Evolutionary conservation across 2,888 invertebrate genomes (phyloP), one percentile per base, ranked within the genome.

Genomic region (Pomacea canaliculata): DNA sequence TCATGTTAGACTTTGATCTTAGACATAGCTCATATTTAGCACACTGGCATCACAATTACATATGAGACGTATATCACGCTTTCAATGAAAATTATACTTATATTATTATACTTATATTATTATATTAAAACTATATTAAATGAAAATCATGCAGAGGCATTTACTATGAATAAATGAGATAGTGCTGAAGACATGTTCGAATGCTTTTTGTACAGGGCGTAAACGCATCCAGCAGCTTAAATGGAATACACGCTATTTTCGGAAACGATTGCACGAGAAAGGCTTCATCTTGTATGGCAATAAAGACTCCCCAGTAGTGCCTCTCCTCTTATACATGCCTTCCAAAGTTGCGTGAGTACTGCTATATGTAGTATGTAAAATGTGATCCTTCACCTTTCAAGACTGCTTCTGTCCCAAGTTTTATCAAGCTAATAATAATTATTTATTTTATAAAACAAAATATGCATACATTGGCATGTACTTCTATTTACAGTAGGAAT

Each of bases 251-350:
- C 92, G 93, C 73, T 96, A 96, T 91, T 96, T 96, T 89, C 93
- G 96, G 76, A 92, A 93, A 81, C 93, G 94, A 83, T 92, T 99
- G 82, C 94, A 95, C 80, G 95, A 95, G 91, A 95, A 97, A 91
- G 97, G 98, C 81, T 96, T 97, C 84, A 96, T 98, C 83, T 94
- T 95, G 83, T 96, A 96, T 91, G 99, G 99, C 12, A 96, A 97
- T 92, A 94, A 94, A 88, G 96, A 97, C 91, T 98, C 98, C 68
- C 99, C 99, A 0, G 98, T 99, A 80, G 96, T 99, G 87, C 99
- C 99, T 23, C 93, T 99, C 93, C 92, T 99, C 89, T 95, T 97
- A 83, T 99, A 97, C 92, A 93, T 96, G 85, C 98, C 97, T 91
- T 96, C 97, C 78, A 98, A 98, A 93, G 96, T 98, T 91, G 95